Conservation (phyloP, 1,140 invertebrate species). For the Pseudachorutes palmiensis region DNA sequence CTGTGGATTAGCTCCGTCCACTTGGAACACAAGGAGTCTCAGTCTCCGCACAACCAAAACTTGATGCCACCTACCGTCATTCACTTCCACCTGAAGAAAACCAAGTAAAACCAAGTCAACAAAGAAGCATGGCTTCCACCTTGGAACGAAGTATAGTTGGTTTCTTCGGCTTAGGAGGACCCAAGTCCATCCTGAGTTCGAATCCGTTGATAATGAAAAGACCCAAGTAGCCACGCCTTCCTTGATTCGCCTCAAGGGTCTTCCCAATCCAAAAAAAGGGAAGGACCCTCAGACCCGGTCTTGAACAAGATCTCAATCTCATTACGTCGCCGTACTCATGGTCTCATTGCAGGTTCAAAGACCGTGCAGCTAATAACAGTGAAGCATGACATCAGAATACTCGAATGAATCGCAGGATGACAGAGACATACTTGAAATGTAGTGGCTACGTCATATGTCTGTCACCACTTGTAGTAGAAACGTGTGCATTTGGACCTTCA, state of each 20-base stretch:
- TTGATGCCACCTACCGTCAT: slow-evolving; percentile 61
- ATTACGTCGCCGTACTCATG: too few species aligned
- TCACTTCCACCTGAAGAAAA: slow-evolving; percentile 49
- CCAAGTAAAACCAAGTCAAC: not conserved
- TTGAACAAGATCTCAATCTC: too few species aligned
- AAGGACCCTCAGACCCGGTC: too few species aligned
- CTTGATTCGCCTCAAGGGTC: not conserved
- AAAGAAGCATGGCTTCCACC: slow-evolving; percentile 36
- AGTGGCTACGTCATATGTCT: too few species aligned
- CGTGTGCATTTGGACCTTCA: too few species aligned
- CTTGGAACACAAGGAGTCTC: slow-evolving; percentile 56
- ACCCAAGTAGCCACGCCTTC: slow-evolving; percentile 51
- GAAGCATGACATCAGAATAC: too few species aligned
- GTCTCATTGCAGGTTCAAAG: too few species aligned
- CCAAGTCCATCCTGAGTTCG: slow-evolving; percentile 57
- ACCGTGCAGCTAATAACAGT: too few species aligned
- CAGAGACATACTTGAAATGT: too few species aligned
- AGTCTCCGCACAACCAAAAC: slow-evolving; percentile 58
- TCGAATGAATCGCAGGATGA: too few species aligned
- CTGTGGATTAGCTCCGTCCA: slow-evolving; percentile 56
- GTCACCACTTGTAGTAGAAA: too few species aligned
- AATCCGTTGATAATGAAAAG: slow-evolving; percentile 53
- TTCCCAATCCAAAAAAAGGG: not conserved
- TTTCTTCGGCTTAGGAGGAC: slow-evolving; percentile 46
- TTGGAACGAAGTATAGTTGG: slow-evolving; percentile 50